Evolutionary conservation across 2,888 invertebrate genomes (phyloP).

Genomic region (Galerucella nymphaeae): DNA sequence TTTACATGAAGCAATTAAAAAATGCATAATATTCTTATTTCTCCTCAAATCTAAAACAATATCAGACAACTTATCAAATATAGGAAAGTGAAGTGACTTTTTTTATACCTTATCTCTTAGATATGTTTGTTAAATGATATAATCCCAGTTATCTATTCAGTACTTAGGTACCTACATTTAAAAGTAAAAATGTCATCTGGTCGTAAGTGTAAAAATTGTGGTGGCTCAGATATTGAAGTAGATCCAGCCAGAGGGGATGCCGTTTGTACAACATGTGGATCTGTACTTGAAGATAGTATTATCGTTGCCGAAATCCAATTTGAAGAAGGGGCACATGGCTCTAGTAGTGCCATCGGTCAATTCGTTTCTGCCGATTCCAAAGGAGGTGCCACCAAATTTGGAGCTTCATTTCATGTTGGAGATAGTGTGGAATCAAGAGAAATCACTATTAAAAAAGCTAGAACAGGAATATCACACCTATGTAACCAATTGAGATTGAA

Average conservation of each 20-base stretch:
- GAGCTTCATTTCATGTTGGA: slow-evolving; percentile 82
- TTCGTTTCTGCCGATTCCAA: slow-evolving; percentile 92
- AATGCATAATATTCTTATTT: neutral
- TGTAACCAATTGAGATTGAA: slow-evolving; percentile 90
- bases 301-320: slow-evolving; percentile 98
- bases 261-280: slow-evolving; percentile 96
- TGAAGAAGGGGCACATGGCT: slow-evolving; percentile 91
- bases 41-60: neutral
- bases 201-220: slow-evolving; percentile 88
- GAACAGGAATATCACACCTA: slow-evolving; percentile 84
- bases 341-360: slow-evolving; percentile 89
- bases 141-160: neutral
- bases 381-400: slow-evolving; percentile 85
- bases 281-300: slow-evolving; percentile 94
- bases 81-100: no score
- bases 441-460: slow-evolving; percentile 89
- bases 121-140: neutral
- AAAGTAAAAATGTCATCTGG: slow-evolving; percentile 67
- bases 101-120: neutral
- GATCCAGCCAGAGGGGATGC: slow-evolving; percentile 95
- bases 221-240: slow-evolving; percentile 91
- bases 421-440: slow-evolving; percentile 91
- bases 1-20: no score
- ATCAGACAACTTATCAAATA: neutral
- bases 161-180: no score